Evolutionary conservation across 92 coral and sea anemone species (phyloP), one percentile per base, ranked within the genome.

Genomic region (Isaurus tuberculatus): DNA sequence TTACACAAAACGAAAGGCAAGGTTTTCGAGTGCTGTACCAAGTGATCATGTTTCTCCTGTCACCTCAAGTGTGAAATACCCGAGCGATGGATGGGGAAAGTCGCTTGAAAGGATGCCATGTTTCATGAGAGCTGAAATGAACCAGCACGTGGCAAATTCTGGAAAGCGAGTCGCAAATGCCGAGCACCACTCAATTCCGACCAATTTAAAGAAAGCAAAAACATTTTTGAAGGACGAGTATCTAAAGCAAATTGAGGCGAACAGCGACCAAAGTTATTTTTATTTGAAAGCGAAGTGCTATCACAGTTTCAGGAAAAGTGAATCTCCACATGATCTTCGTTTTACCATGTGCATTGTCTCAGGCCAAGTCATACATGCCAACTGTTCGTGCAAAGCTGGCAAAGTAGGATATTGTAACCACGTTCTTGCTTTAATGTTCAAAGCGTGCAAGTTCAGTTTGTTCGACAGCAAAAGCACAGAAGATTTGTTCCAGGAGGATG

Each of bases 141-240:
- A 75, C 57, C 28, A 27, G 36, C 88, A 85, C 58, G 67, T 85
- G 22, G 23, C 42, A 64, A 28, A 75, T 46, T 40, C 65, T 23
- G 77, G 83, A 23, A 85, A 85, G 37, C 28, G 63, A 55, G 63
- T 55, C 28, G 26, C 63, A 55, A 55, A 55, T 55, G 49, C 73
- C 9, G 58, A 80, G 27, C 79, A 65, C 29, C 84, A 89, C 63
- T 70, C 89, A 11, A 87, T 89, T 5, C 92, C 90, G 3, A 81
- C 88, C 9, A 79, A 86, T 46, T 71, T 75, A 68, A 73, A 77
- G 29, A 80, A 80, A 75, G 92, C 79, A 7, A 84, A 72, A 66
- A 89, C 87, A 40, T 89, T 89, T 74, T 81, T 89, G 25, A 63
- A 80, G 68, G 92, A 88, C 64, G 85, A 84, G 60, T 88, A 88